Evolutionary conservation across 2,888 invertebrate species (phyloP).

Genomic region (Digitonthophagus gazella): DNA sequence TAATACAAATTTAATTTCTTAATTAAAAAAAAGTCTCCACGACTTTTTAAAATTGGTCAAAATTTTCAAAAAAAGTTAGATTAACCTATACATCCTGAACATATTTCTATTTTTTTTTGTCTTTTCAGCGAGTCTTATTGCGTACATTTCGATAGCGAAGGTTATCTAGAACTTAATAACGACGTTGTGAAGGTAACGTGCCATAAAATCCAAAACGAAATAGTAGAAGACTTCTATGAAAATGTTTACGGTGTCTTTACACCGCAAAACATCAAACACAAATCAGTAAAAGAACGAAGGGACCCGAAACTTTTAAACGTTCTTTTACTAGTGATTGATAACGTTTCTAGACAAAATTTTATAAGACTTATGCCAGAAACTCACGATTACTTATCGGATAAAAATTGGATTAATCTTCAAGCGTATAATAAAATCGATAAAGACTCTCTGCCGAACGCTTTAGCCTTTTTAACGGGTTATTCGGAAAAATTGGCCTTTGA

Average conservation of each 20-base stretch:
- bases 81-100: no score
- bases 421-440: conserved; percentile 69
- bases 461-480: conserved; percentile 75
- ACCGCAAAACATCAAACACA: conserved; percentile 50
- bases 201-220: conserved; percentile 38
- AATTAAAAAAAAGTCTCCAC: no score
- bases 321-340: conserved; percentile 79
- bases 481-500: conserved; percentile 50
- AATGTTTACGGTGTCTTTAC: conserved; percentile 57
- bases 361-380: conserved; percentile 73
- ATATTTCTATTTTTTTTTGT: background rate
- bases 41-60: no score
- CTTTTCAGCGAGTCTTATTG: conserved; percentile 53
- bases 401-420: conserved; percentile 40
- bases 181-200: conserved; percentile 57
- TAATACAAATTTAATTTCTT: no score
- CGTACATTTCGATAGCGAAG: conserved; percentile 48
- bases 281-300: conserved; percentile 52
- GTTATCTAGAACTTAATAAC: conserved; percentile 44
- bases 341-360: conserved; percentile 76
- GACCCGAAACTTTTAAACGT: conserved; percentile 58
- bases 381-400: conserved; percentile 62
- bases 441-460: conserved; percentile 86
- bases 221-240: conserved; percentile 47
- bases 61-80: no score